Evolutionary conservation across 2,113 vertebrate genomes (phyloP), one percentile per base, ranked within the genome.

Genomic region (Ariopsis seemanni): DNA sequence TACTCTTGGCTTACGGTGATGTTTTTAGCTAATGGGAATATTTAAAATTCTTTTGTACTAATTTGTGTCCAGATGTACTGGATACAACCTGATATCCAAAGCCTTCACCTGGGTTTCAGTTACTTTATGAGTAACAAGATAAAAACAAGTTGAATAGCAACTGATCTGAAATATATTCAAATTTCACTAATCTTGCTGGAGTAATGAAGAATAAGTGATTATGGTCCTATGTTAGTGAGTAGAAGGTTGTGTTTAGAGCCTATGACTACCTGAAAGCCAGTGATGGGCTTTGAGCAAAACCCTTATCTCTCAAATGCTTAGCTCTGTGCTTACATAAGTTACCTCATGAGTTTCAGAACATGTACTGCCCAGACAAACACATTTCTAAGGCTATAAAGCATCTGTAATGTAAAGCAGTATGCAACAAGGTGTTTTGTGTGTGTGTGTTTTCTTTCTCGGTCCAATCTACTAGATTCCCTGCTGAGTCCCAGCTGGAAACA

Each of bases 1-100:
- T 90, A 81, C 67, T 60, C 67, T 83, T 85, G 85, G 83, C n/a
- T 77, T 12, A 58, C 74, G 83, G n/a, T 77, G 74, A 53, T 30
- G 82, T 87, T 86, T 83, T 83, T 63, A 83, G 77, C 20, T n/a
- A 78, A 78, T 78, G 50, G 53, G 53, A 78, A 53, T 78, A 78
- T 78, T 52, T 25, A 0, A 52, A 25, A 72, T 72, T 42, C 10
- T 27, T 12, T 14, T 4, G 2, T 74, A 48, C 74, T 53, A 11
- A n/a, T 77, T 77, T 53, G 74, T 77, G 50, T 75, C 72, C 72
- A 50, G 50, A 75, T 25, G 7, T 25, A 75, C 42, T 50, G 20
- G 48, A 50, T 69, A 30, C 65, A 30, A 71, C 34, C 30, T 71
- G 15, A 42, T 42, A 67, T 67, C 25, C 63, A 69, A 69, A 18